Evolutionary conservation across 2,113 vertebrate species (phyloP), one percentile per base, ranked within the genome.

Genomic region (Brachionichthys hirsutus): DNA sequence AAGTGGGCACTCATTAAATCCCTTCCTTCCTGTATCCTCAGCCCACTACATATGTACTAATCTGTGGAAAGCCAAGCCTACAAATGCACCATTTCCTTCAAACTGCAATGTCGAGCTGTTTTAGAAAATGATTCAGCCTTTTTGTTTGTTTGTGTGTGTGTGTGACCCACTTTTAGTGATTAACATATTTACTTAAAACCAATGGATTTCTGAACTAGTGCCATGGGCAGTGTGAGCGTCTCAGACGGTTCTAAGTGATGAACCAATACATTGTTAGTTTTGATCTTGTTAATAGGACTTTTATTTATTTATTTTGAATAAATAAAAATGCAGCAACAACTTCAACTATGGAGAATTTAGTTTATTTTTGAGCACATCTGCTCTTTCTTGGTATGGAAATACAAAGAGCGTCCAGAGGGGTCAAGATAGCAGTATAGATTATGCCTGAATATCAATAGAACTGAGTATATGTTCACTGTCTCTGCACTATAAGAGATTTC

Each of bases 21-120:
- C 19, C 24, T 16, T 41, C 13, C 13, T 17, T 30, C 13, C 15
- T 30, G 11, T 18, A 51, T 54, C 34, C 12, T 62, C 54, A 50
- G 17, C 35, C 48, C 19, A 59, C 45, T 45, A 19, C 40, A 41
- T n/a, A n/a, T n/a, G 9, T 57, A 19, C 47, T 34, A 20, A 62
- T 67, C 47, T 3, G 15, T 3, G 1, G 24, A 57, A 52, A 59
- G 40, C 58, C 34, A 42, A 40, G 11, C 36, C 11, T 18, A 50
- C 18, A 51, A 60, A 50, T 50, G 11, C 13, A 14, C 18, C 36
- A 35, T 36, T 41, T 15, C 6, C 20, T 38, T 12, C 36, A 40
- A 40, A 40, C 36, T 40, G 9, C 36, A 40, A 30, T 30, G 24
- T 8, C 24, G 5, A 6, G 24, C 24, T 30, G 24, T 30, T 30